These are phyloP conservation scores for Apodemus speciosus DNA, from an alignment of 2,113 vertebrate genomes.

Conservation along the genomic window DNA sequence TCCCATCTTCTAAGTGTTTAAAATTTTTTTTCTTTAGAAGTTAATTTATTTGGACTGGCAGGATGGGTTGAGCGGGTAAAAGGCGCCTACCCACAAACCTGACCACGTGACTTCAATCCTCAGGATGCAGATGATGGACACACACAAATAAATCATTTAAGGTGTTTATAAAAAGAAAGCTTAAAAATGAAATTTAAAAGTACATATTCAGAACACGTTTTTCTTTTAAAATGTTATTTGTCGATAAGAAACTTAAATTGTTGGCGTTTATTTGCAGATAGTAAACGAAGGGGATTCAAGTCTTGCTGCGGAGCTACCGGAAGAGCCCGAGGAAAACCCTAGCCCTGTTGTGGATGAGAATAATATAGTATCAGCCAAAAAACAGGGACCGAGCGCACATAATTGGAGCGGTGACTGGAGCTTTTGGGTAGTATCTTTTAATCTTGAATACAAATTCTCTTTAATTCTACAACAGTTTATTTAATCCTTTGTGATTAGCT, in stretches of 20 bases:
- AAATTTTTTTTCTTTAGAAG: neutral
- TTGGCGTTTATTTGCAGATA: constrained; percentile 80
- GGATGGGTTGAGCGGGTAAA: neutral
- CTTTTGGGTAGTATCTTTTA: constrained; percentile 84
- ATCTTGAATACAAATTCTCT: constrained; percentile 16
- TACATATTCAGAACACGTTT: neutral
- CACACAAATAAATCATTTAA: neutral
- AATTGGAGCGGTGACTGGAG: constrained; percentile 87
- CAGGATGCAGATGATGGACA: too few relatives aligned
- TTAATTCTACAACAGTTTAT: neutral
- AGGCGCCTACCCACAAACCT: neutral
- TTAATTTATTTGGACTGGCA: neutral
- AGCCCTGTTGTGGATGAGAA: constrained; percentile 72
- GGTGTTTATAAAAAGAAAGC: neutral
- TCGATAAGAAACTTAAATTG: constrained; percentile 29
- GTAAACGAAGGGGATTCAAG: constrained; percentile 81
- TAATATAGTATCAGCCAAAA: constrained; percentile 68
- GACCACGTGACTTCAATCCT: neutral
- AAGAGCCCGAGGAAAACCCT: constrained; percentile 80
- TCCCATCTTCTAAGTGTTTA: neutral
- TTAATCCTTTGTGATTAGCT: neutral
- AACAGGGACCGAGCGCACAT: constrained; percentile 78
- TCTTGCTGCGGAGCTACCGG: constrained; percentile 73
- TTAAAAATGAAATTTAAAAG: neutral
- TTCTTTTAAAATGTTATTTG: constrained; percentile 37